phyloP scores from a whole-genome alignment of 2,888 invertebrate species.

The Aphidius colemani region DNA sequence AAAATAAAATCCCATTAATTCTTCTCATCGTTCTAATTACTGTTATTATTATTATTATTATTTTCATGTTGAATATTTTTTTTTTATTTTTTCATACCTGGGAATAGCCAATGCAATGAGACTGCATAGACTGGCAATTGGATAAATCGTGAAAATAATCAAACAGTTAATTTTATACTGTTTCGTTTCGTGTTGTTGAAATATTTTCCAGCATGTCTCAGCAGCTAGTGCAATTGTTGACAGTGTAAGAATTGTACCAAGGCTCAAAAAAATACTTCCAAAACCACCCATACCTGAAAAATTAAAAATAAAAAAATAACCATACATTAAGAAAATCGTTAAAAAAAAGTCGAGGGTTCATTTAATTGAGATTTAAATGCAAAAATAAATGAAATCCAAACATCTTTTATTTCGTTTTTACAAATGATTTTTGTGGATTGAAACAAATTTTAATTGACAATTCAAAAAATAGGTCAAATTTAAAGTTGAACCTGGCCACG shows the following conservation, averaged over 20 bases:
- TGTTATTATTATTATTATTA: background rate
- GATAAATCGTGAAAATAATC: slow-evolving; percentile 50
- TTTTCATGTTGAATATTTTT: slow-evolving; percentile 5
- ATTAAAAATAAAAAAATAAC: background rate
- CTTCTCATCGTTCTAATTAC: background rate
- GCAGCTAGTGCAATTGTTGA: slow-evolving; percentile 48
- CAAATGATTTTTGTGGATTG: no score
- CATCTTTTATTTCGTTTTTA: background rate
- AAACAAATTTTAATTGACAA: no score
- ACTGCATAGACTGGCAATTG: slow-evolving; percentile 51
- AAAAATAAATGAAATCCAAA: slow-evolving; percentile 5
- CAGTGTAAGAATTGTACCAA: slow-evolving; percentile 45
- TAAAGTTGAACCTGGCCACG: no score
- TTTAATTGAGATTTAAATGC: background rate
- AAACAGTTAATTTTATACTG: slow-evolving; percentile 49
- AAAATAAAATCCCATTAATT: no score
- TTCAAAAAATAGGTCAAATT: no score
- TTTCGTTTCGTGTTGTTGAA: slow-evolving; percentile 47
- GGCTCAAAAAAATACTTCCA: slow-evolving; percentile 45
- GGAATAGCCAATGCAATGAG: slow-evolving; percentile 51
- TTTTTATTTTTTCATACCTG: slow-evolving; percentile 43
- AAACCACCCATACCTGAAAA: slow-evolving; percentile 51
- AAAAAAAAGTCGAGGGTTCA: no score
- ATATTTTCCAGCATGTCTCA: slow-evolving; percentile 47
- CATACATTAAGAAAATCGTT: background rate